phyloP scores from a whole-genome alignment of 2,888 invertebrate genomes.

The Eupsilia transversa region DNA sequence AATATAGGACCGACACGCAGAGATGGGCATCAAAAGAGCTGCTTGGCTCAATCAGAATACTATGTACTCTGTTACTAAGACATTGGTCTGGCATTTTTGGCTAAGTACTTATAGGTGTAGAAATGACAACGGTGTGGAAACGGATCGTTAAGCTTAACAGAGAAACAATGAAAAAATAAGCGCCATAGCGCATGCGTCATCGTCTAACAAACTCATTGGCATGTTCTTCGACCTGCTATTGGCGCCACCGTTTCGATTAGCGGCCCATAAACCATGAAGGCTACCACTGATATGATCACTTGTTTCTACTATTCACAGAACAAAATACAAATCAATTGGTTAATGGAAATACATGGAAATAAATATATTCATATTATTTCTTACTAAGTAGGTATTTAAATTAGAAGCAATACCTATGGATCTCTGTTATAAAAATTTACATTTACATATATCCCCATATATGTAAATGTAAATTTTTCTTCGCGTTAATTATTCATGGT shows the following conservation, averaged over 20 bases:
- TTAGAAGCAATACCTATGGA: neutral
- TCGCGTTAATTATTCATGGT: neutral
- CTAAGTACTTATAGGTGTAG: neutral
- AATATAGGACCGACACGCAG: neutral
- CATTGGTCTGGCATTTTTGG: neutral
- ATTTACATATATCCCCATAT: too few relatives aligned
- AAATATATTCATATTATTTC: conserved; percentile 2
- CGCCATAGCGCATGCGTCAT: conserved; percentile 32
- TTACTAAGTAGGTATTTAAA: neutral
- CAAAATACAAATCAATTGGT: conserved; percentile 31
- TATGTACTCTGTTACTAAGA: neutral
- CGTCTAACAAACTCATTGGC: conserved; percentile 32
- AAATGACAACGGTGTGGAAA: neutral
- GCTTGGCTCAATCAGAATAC: neutral
- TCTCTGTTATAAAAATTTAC: too few relatives aligned
- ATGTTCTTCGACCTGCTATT: conserved; percentile 19
- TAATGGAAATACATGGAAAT: conserved; percentile 36
- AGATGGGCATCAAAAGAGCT: neutral
- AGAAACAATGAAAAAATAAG: neutral
- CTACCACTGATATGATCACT: conserved; percentile 34
- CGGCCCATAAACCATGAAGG: conserved; percentile 29
- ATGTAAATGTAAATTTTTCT: neutral
- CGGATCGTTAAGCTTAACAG: neutral
- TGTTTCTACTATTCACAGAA: conserved; percentile 31
- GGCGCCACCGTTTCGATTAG: conserved; percentile 51